Evolutionary conservation across 2,113 vertebrate species (phyloP).

Genomic region (Dasyornis broadbenti): DNA sequence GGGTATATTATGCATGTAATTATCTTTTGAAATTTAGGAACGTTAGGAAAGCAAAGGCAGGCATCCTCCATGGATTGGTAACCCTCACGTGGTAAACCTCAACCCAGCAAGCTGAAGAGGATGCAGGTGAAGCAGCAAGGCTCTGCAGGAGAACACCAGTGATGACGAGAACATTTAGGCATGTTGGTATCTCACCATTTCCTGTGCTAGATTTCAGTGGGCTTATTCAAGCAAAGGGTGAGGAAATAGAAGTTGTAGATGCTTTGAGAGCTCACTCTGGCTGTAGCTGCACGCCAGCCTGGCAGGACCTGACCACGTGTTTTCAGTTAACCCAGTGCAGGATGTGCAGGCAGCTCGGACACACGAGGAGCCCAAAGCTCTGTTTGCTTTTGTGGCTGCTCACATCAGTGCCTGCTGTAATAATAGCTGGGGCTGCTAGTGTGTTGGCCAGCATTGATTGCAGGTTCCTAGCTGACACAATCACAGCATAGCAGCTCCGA

Average conservation of each 20-base stretch:
- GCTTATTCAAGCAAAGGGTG: not conserved
- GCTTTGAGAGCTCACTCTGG: not conserved
- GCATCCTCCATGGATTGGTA: not conserved
- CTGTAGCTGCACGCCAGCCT: not conserved
- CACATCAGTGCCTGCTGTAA: conserved; percentile 11
- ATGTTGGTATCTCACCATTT: not conserved
- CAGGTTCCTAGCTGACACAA: not conserved
- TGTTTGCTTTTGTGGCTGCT: conserved; percentile 37
- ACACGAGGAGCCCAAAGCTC: not conserved
- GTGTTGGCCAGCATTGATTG: not conserved
- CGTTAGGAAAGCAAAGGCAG: not conserved
- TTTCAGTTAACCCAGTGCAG: conserved; percentile 10
- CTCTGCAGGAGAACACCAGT: not conserved
- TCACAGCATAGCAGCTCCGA: not conserved
- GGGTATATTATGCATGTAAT: not conserved
- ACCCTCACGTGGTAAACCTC: not conserved
- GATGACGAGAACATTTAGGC: not conserved
- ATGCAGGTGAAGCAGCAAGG: not conserved
- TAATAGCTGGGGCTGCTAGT: not conserved
- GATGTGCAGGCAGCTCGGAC: conserved; percentile 12
- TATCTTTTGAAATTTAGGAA: not conserved
- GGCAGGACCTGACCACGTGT: not conserved
- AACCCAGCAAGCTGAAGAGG: not conserved
- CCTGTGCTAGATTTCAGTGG: not conserved
- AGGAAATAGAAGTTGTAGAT: not conserved